Conservation (phyloP, 1,140 invertebrate species). For the Chionoecetes opilio region DNA sequence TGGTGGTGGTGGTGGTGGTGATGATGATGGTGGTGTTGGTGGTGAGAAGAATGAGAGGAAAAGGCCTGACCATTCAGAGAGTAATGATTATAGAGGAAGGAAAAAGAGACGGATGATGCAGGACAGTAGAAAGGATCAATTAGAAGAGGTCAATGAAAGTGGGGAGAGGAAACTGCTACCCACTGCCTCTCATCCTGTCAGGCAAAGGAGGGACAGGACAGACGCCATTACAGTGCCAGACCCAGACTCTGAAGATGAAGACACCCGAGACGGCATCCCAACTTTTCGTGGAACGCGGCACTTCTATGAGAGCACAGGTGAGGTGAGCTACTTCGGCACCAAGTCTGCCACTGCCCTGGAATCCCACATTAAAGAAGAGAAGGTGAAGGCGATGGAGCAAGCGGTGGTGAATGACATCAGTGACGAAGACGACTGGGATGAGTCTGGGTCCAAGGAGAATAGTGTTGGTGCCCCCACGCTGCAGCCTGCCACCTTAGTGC, state of each 20-base stretch:
- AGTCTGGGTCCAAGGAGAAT: background rate
- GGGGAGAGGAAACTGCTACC: too few relatives aligned
- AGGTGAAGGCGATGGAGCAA: background rate
- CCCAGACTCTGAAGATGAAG: slow-evolving; percentile 60
- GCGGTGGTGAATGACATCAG: slow-evolving; percentile 41
- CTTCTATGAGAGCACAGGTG: slow-evolving; percentile 72
- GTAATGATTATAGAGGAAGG: background rate
- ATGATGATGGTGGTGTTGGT: background rate
- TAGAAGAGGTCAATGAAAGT: background rate
- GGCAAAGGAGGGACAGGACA: too few relatives aligned
- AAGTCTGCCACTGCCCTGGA: background rate
- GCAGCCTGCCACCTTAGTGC: background rate
- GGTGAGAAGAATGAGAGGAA: slow-evolving; percentile 15
- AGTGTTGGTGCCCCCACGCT: background rate
- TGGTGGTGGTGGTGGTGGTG: background rate
- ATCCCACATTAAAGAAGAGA: background rate
- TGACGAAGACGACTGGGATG: slow-evolving; percentile 42
- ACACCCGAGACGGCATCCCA: slow-evolving; percentile 45
- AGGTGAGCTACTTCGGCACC: slow-evolving; percentile 70
- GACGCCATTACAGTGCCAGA: background rate
- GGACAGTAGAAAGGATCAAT: background rate
- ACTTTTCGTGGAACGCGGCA: slow-evolving; percentile 67
- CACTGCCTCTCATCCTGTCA: too few relatives aligned
- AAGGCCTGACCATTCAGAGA: background rate
- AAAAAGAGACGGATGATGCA: background rate